phyloP scores from a whole-genome alignment of 2,888 invertebrate genomes.

The Lamellibrachia satsuma region DNA sequence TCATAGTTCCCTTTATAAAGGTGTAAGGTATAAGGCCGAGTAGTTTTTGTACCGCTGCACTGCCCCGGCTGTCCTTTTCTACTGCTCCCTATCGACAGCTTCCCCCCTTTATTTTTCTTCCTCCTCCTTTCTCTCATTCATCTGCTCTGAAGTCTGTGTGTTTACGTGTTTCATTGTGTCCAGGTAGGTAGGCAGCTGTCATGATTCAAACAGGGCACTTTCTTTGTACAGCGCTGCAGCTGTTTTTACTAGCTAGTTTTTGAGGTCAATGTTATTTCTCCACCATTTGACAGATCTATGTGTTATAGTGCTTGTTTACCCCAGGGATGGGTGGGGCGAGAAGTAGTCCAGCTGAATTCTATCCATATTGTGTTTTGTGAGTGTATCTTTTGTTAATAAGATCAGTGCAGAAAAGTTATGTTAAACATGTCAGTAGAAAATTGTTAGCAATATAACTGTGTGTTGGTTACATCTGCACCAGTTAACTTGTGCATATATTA shows the following conservation, averaged over 20 bases:
- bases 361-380: background rate
- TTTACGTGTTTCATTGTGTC: background rate
- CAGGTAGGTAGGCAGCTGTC: background rate
- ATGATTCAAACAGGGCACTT: background rate
- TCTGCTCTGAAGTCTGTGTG: no score
- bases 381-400: background rate
- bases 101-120: no score
- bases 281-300: background rate
- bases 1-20: no score
- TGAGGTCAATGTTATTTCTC: background rate
- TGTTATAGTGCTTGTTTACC: background rate
- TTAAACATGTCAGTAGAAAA: background rate
- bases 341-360: background rate
- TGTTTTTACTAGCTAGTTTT: background rate
- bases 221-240: background rate
- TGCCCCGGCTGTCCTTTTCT: no score
- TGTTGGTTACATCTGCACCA: background rate
- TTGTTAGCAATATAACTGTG: background rate
- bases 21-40: no score
- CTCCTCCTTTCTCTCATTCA: no score
- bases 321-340: background rate
- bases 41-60: no score
- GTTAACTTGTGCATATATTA: background rate
- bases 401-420: background rate
- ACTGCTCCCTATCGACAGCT: no score